These are phyloP conservation scores for Cyrtodaria siliqua DNA, from an alignment of 2,888 invertebrate genomes.

Conservation along the genomic window DNA sequence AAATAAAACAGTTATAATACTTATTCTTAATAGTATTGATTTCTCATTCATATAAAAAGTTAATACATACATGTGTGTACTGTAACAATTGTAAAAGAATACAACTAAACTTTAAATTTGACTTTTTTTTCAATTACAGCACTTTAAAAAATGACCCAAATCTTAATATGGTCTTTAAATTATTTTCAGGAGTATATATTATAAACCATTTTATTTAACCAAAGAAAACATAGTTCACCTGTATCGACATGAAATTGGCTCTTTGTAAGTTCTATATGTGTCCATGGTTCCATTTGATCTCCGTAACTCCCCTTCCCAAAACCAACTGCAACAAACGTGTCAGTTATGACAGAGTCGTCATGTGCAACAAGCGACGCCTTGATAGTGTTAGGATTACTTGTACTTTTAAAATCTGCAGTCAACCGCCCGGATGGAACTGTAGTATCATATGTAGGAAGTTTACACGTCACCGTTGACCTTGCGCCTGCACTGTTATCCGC, in stretches of 20 bases:
- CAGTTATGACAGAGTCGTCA: constrained; percentile 67
- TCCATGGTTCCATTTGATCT: constrained; percentile 61
- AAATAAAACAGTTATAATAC: no score
- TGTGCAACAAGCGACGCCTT: constrained; percentile 64
- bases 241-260: background rate
- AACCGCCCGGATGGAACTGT: constrained; percentile 71
- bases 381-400: constrained; percentile 69
- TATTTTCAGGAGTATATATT: no score
- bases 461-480: constrained; percentile 64
- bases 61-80: no score
- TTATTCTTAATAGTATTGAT: no score
- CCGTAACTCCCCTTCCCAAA: constrained; percentile 61
- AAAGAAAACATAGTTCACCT: background rate
- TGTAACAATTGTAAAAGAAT: no score
- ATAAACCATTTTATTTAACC: no score
- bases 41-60: no score
- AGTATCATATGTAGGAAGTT: constrained; percentile 70
- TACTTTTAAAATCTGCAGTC: constrained; percentile 60
- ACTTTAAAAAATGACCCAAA: no score
- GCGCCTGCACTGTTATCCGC: constrained; percentile 72
- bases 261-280: constrained; percentile 9
- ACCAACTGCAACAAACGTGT: constrained; percentile 44
- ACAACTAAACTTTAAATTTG: no score
- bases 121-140: no score
- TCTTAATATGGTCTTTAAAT: no score